Evolutionary conservation across 2,888 invertebrate species (phyloP), one percentile per base, ranked within the genome.

Genomic region (Bombyx huttoni): DNA sequence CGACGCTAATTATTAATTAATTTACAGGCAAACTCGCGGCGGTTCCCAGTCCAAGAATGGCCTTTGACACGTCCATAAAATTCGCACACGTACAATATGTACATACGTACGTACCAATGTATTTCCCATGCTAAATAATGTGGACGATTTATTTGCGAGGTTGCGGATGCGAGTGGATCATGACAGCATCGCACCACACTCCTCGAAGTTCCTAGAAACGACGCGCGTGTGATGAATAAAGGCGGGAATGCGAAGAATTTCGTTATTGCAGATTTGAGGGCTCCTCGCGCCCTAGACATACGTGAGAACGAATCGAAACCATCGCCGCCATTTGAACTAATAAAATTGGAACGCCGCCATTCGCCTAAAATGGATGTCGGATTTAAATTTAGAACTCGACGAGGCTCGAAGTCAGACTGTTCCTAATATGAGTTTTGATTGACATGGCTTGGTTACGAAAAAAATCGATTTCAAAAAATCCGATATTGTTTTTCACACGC

Each of bases 181-280:
- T 75, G 73, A 71, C 75, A 76, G 72, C 63, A 57, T 70, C 72
- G 65, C 68, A 71, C 74, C 70, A 72, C 69, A 40, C 40, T 40
- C 9, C 40, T 73, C 76, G 75, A 68, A 67, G 68, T 88, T 87
- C 87, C 77, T 79, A 86, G 87, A 86, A 88, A 57, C 64, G 59
- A 58, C 60, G 77, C 77, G 83, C 82, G 86, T 81, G 86, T 85
- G 81, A 78, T 82, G 88, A 87, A 88, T 88, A 86, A 82, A 84
- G 70, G 59, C 67, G 59, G 75, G 77, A 81, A 73, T 73, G 78
- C 64, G 56, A 65, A 75, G 85, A 81, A 88, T 88, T 81, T 74
- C 74, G 78, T 78, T 81, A 79, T 69, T 76, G 81, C 81, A 82
- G 84, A 85, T 86, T 83, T 80, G 73, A 84, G 80, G 78, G 73